Evolutionary conservation across 2,797 vertebrate genomes (phyloP).

Genomic region (Petrocephalus sullivani): DNA sequence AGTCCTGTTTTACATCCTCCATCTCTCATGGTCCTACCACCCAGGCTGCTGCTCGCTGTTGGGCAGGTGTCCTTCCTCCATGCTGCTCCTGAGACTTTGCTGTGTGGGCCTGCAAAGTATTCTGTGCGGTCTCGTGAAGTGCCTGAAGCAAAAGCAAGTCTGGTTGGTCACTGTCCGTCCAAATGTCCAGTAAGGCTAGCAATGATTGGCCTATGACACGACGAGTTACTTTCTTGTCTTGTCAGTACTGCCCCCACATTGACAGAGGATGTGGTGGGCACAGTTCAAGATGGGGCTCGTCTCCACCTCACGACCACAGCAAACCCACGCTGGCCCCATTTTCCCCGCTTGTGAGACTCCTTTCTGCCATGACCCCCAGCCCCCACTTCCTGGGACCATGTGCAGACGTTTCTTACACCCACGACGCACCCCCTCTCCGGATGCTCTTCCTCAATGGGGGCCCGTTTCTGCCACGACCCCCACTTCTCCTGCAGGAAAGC

Average conservation of each 20-base stretch:
- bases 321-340: neutral
- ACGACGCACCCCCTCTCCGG: neutral
- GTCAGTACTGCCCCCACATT: neutral
- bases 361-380: neutral
- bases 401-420: neutral
- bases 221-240: neutral
- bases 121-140: neutral
- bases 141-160: neutral
- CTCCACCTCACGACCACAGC: neutral
- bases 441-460: neutral
- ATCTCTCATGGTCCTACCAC: neutral
- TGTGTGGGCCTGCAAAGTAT: neutral
- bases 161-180: neutral
- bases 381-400: neutral
- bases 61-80: neutral
- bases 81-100: neutral
- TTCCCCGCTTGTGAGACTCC: neutral
- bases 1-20: neutral
- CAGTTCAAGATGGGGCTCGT: neutral
- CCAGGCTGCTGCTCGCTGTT: neutral
- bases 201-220: neutral
- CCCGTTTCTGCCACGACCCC: neutral
- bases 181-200: neutral
- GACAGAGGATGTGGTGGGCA: neutral
- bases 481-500: neutral